Evolutionary conservation across 1,140 invertebrate genomes (phyloP), one percentile per base, ranked within the genome.

Genomic region (Bombus breviceps): DNA sequence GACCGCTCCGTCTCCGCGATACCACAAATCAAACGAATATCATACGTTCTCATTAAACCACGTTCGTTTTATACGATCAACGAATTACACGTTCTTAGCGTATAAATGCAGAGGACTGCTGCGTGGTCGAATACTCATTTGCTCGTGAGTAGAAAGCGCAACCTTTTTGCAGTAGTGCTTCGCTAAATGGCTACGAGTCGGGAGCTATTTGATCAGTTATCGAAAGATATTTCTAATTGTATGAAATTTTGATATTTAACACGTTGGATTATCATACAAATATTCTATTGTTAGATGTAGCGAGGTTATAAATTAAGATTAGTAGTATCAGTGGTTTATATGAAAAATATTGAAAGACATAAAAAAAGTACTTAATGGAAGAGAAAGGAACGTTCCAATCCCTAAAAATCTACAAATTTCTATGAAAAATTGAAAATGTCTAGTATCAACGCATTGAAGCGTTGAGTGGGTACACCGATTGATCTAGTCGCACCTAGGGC

Each of bases 91-190:
- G n/a, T 76, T 62, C 47, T 2, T 64, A 47, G 41, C 47, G 18
- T 59, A 41, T 34, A 59, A 53, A 41, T 37, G 34, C 62, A 32
- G 28, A n/a, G 32, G 47, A 28, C 15, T 28, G 34, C 28, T 71
- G 22, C n/a, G 5, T 25, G 64, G 47, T 13, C 39, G 53, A 43
- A 15, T 69, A 62, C 10, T 68, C 41, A 53, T 81, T 75, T 18
- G 25, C 64, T 41, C 62, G 71, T n/a, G 53, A 66, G 69, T 81
- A 77, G 85, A 86, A 86, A 86, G 64, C 85, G 81, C 80, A 71
- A 81, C 79, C 57, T 74, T 85, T 75, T 85, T 41, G 12, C 59
- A 62, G 59, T 13, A n/a, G 22, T 62, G 59, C 59, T 62, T 62
- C 59, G 59, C 28, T 62, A 62, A 62, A n/a, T n/a, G 59, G 28